Conservation (phyloP, 2,113 vertebrate species). For the Leucosticte australis region DNA sequence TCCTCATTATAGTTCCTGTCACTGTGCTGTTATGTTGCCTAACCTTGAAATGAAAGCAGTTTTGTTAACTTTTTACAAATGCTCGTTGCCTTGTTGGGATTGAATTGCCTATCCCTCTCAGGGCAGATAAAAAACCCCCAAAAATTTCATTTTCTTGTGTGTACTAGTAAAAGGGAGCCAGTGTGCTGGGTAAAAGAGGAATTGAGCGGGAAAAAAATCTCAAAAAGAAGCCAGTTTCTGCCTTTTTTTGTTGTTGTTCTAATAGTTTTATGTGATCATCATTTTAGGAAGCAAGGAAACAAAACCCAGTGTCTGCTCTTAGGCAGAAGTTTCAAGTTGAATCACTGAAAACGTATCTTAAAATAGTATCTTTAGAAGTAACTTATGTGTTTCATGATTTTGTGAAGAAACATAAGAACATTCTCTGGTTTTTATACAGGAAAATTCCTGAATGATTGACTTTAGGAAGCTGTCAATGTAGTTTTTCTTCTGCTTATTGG, state of each 20-base stretch:
- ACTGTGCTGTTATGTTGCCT: neutral
- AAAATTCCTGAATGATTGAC: neutral
- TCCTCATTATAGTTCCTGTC: neutral
- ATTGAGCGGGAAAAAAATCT: neutral
- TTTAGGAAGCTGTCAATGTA: neutral
- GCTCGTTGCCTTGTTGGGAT: neutral
- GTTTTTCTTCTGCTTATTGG: neutral
- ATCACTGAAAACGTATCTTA: neutral
- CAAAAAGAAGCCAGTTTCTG: neutral
- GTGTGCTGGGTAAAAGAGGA: neutral
- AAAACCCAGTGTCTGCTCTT: neutral
- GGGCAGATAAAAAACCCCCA: neutral
- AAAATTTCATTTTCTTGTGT: neutral
- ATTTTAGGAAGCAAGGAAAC: neutral
- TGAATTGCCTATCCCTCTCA: neutral
- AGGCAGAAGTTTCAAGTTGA: neutral
- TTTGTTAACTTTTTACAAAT: slow-evolving; percentile 3
- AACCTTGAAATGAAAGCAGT: neutral
- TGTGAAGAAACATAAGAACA: neutral
- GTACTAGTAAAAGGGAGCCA: neutral
- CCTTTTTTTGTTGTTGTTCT: neutral
- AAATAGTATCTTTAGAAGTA: neutral
- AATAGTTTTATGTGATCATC: neutral
- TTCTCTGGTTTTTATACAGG: neutral
- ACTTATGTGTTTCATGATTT: neutral